phyloP scores from a whole-genome alignment of 2,888 invertebrate species.

The Magallana nippona region DNA sequence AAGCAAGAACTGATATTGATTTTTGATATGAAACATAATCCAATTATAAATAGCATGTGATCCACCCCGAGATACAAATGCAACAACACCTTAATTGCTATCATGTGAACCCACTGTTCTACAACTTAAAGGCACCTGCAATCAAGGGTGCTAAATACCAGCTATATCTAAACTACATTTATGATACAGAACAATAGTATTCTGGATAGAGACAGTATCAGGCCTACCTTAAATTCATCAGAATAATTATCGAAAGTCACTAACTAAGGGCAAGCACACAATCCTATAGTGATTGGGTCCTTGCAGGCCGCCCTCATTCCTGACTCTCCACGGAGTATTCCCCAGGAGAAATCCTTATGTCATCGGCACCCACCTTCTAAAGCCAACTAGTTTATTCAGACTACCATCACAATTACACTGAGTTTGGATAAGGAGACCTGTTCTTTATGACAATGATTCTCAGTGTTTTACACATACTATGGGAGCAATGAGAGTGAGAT shows the following conservation, averaged over 20 bases:
- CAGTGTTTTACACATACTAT: no score
- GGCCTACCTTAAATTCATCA: no score
- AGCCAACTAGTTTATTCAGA: neutral
- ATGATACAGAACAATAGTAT: no score
- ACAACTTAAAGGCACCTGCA: neutral
- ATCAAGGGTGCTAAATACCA: no score
- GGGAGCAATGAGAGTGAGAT: no score
- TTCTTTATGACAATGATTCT: no score
- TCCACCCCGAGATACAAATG: neutral
- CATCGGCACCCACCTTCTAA: neutral
- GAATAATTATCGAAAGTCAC: no score
- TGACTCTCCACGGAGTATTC: neutral
- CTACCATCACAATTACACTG: no score
- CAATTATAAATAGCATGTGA: conserved; percentile 13
- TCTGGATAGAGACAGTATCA: no score
- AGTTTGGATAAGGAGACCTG: no score
- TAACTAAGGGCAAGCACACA: neutral
- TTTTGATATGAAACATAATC: conserved; percentile 25
- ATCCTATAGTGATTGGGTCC: neutral
- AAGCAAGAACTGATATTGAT: conserved; percentile 5
- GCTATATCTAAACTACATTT: no score
- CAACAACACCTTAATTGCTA: neutral
- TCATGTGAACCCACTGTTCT: neutral
- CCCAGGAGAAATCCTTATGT: neutral
- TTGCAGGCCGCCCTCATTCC: neutral